These are phyloP conservation scores for Lineus longissimus DNA, from an alignment of 1,140 invertebrate genomes.

Conservation along the genomic window DNA sequence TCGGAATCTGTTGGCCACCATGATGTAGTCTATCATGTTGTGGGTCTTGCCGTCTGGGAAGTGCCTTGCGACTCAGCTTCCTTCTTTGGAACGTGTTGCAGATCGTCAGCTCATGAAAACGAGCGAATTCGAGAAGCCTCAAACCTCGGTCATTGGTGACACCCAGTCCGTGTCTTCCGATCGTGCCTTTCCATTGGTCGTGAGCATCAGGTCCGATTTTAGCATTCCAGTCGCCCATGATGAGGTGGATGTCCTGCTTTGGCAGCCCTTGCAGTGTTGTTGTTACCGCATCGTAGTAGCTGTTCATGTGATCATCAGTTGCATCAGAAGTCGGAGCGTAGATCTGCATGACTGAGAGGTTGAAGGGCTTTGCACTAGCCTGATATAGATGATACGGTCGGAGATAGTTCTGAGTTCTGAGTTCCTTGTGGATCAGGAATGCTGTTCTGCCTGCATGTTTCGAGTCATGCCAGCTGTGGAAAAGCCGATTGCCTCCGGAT, in stretches of 20 bases:
- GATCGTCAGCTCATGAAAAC: neutral
- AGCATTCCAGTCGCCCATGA: conserved; percentile 24
- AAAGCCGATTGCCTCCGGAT: neutral
- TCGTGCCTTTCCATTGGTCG: conserved; percentile 14
- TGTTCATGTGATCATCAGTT: conserved; percentile 4
- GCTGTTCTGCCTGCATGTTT: neutral
- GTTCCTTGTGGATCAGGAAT: neutral
- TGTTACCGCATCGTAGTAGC: conserved; percentile 7
- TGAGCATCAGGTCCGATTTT: conserved; percentile 20
- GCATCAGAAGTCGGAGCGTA: neutral
- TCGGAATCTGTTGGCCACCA: conserved; percentile 13
- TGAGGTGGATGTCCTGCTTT: conserved; percentile 17
- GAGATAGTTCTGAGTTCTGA: neutral
- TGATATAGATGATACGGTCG: neutral
- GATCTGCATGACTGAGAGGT: neutral
- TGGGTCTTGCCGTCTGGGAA: conserved; percentile 11
- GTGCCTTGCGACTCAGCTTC: neutral
- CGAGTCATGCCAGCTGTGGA: neutral
- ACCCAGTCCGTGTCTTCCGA: no score
- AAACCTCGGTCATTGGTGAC: neutral
- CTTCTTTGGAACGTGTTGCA: no score
- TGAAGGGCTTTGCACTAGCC: neutral
- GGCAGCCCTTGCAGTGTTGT: conserved; percentile 5
- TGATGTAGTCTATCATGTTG: conserved; percentile 24
- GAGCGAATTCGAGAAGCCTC: neutral